phyloP scores from a whole-genome alignment of 2,113 vertebrate species.

The Crotalus horridus region DNA sequence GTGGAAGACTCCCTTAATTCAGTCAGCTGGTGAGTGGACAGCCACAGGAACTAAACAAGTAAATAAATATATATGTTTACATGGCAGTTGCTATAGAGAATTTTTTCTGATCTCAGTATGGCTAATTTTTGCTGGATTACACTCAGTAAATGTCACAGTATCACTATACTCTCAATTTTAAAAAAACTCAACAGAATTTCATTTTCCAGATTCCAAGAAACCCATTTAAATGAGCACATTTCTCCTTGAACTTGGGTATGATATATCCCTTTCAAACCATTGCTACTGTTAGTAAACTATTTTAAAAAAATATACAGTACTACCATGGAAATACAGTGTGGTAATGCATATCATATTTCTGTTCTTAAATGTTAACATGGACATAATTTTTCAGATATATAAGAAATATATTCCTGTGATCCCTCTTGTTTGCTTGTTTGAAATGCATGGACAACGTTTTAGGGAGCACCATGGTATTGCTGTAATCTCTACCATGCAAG shows the following conservation, averaged over 20 bases:
- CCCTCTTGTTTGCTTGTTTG: constrained; percentile 51
- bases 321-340: constrained; percentile 3
- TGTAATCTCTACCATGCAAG: not conserved
- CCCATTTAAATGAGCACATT: not conserved
- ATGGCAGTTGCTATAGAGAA: not conserved
- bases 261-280: not conserved
- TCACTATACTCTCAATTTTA: not conserved
- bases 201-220: not conserved
- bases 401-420: not conserved
- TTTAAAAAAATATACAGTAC: not conserved
- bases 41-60: not conserved
- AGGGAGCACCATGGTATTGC: not conserved
- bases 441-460: constrained; percentile 62
- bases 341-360: constrained; percentile 36
- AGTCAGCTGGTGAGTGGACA: not conserved
- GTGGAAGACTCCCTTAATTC: not conserved
- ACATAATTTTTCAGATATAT: constrained; percentile 22
- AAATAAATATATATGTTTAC: not conserved
- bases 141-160: not conserved
- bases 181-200: not conserved
- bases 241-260: not conserved
- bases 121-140: not conserved
- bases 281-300: constrained; percentile 15
- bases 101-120: not conserved
- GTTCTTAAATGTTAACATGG: constrained; percentile 43